Evolutionary conservation across 2,113 vertebrate genomes (phyloP).

Genomic region (Alexandromys fortis): DNA sequence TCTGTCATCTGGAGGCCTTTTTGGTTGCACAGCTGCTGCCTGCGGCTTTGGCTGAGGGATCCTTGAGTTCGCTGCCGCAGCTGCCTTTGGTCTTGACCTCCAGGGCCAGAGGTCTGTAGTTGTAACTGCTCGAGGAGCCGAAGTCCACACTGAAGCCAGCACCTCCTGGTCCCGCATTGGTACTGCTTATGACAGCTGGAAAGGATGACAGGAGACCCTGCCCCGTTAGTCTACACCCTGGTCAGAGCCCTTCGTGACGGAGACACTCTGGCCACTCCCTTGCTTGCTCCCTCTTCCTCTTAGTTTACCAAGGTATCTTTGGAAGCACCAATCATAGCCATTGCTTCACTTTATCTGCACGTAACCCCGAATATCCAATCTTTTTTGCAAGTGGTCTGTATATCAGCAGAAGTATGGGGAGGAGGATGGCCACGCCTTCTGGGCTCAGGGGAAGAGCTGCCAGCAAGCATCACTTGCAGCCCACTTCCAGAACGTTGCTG

Average conservation of each 20-base stretch:
- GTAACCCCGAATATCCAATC: no score
- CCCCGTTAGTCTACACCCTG: background rate
- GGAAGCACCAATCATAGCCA: background rate
- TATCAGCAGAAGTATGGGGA: background rate
- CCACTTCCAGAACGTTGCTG: no score
- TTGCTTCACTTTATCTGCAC: background rate
- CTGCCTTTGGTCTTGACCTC: conserved; percentile 75
- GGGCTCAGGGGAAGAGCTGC: background rate
- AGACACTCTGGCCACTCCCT: background rate
- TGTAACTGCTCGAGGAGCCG: conserved; percentile 25
- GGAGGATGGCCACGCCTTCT: background rate
- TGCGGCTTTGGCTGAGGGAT: conserved; percentile 24
- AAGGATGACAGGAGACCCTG: background rate
- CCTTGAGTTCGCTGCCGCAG: conserved; percentile 69
- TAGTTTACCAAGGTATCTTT: background rate
- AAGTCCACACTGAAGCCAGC: conserved; percentile 73
- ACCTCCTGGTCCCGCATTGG: conserved; percentile 19
- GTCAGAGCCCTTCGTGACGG: background rate
- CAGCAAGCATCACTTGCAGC: background rate
- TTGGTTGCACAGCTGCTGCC: conserved; percentile 48
- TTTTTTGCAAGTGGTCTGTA: background rate
- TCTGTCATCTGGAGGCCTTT: conserved; percentile 66
- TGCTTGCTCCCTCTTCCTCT: background rate
- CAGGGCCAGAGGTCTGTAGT: conserved; percentile 35
- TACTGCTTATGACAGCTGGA: conserved; percentile 74